Evolutionary conservation across 2,888 invertebrate species (phyloP), one percentile per base, ranked within the genome.

Genomic region (Heliconius cydno): DNA sequence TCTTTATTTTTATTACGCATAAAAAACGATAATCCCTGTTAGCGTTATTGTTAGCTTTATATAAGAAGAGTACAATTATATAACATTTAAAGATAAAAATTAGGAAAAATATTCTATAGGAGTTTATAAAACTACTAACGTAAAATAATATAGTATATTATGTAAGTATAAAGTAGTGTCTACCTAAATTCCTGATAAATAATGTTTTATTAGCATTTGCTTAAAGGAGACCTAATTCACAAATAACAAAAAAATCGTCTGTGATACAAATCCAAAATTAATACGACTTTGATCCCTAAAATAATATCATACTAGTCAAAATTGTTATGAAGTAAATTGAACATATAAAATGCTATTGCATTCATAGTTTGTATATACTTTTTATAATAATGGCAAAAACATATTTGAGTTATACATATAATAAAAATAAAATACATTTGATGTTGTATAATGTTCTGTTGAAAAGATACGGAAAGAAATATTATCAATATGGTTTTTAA

Each of bases 211-310:
- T 7, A n/a, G 15, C 41, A 71, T 77, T 71, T 28, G 77, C 71
- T 77, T 46, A 71, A 63, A 41, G 28, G 30, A 30, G 46, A 72
- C 25, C 38, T 66, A 57, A 67, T 41, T 65, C 41, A 65, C 46
- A 75, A 66, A 38, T 38, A 57, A 25, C 46, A 66, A 73, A 77
- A 67, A 70, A 76, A 65, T 66, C 30, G 22, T 73, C 78, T 81
- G 81, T 82, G 82, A 82, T 82, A 82, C 57, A 57, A 57, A 77
- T 79, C 80, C 80, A 82, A 80, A 60, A 82, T 74, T 22, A 77
- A 57, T 73, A 73, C 28, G 73, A 73, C 10, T 25, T 46, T 46
- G 70, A 70, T 25, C n/a, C 73, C 34, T 60, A n/a, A 34, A 34
- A 60, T 73, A 73, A 73, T 60, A 38, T 60, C 30, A 22, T 41